These are phyloP conservation scores for Geococcyx californianus DNA, from an alignment of 2,113 vertebrate species.

Conservation along the genomic window DNA sequence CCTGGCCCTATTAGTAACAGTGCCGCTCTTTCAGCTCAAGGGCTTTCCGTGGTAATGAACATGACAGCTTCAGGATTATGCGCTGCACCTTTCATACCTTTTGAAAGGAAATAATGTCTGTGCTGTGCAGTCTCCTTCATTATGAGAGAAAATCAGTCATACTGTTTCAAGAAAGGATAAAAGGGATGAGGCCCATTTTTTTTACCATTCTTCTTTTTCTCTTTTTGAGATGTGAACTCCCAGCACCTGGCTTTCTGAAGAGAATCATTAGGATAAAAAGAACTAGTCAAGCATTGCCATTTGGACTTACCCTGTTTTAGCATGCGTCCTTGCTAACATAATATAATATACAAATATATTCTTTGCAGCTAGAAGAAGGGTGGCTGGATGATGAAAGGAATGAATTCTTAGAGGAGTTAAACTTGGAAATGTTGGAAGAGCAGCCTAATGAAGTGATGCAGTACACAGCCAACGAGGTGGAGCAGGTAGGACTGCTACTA, in stretches of 20 bases:
- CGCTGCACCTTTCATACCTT: slow-evolving; percentile 50
- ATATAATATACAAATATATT: slow-evolving; percentile 75
- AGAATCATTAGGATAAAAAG: slow-evolving; percentile 78
- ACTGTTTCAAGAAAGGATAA: slow-evolving; percentile 76
- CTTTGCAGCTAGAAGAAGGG: slow-evolving; percentile 91
- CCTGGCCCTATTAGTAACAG: slow-evolving; percentile 39
- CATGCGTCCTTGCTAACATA: slow-evolving; percentile 60
- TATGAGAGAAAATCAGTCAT: slow-evolving; percentile 71
- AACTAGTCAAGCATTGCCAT: slow-evolving; percentile 53
- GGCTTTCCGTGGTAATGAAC: slow-evolving; percentile 35
- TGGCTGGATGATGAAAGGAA: slow-evolving; percentile 98
- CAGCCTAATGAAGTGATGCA: slow-evolving; percentile 87
- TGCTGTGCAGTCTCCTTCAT: slow-evolving; percentile 63
- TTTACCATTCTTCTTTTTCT: slow-evolving; percentile 55
- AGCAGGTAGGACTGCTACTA: slow-evolving; percentile 79
- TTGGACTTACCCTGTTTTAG: slow-evolving; percentile 69
- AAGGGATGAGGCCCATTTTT: slow-evolving; percentile 58
- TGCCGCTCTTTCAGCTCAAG: not conserved
- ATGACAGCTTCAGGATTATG: slow-evolving; percentile 58
- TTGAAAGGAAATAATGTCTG: slow-evolving; percentile 70
- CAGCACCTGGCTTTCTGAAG: slow-evolving; percentile 60
- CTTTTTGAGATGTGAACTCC: slow-evolving; percentile 50
- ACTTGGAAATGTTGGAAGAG: slow-evolving; percentile 94
- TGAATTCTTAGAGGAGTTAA: slow-evolving; percentile 96
- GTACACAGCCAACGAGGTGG: slow-evolving; percentile 79